These are phyloP conservation scores for Hydrophis major DNA, from an alignment of 2,797 vertebrate genomes.

Conservation along the genomic window DNA sequence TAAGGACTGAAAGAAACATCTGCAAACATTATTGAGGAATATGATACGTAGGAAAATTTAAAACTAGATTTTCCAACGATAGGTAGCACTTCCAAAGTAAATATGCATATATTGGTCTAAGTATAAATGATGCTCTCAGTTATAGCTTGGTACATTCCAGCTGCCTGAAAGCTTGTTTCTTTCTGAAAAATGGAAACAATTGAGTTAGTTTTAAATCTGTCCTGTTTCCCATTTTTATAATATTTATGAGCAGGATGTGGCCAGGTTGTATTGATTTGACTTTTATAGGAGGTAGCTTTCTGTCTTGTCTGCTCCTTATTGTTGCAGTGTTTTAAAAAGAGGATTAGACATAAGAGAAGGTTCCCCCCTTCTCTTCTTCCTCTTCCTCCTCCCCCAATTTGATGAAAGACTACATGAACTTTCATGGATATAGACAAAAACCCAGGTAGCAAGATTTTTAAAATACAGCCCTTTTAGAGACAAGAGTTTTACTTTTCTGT, in stretches of 20 bases:
- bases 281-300: background rate
- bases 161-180: background rate
- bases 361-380: no score
- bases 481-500: background rate
- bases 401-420: background rate
- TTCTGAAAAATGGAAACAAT: background rate
- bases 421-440: background rate
- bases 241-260: background rate
- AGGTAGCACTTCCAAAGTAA: background rate
- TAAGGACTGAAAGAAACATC: background rate
- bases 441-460: background rate
- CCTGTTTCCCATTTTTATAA: background rate
- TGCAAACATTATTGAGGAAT: background rate
- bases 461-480: background rate
- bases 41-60: background rate
- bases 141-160: background rate
- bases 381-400: background rate
- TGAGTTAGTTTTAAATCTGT: background rate
- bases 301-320: background rate
- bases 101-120: background rate
- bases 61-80: background rate
- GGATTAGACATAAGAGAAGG: background rate
- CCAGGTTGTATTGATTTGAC: background rate
- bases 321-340: background rate
- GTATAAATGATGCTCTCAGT: background rate